Evolutionary conservation across 2,113 vertebrate species (phyloP).

Genomic region (Phyllostomus discolor): DNA sequence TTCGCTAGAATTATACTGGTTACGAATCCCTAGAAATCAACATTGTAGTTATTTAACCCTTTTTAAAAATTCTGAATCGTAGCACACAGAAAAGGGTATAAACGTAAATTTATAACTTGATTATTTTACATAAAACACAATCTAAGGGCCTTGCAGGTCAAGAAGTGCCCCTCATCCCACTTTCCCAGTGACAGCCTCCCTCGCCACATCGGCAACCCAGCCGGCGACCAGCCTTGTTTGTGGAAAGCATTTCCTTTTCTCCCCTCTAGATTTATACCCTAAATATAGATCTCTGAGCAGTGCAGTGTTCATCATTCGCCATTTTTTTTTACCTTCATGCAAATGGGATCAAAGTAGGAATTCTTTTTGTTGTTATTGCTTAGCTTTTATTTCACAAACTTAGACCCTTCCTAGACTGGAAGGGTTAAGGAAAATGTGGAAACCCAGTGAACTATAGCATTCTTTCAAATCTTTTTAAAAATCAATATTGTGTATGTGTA

Average conservation of each 20-base stretch:
- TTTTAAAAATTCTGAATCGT: neutral
- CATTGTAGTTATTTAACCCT: neutral
- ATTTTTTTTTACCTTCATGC: neutral
- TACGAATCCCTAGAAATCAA: conserved; percentile 1
- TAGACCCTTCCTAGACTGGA: no score
- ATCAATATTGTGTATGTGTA: neutral
- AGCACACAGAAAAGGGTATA: neutral
- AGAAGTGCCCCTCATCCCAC: neutral
- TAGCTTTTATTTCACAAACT: no score
- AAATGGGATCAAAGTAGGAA: neutral
- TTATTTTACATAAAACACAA: neutral
- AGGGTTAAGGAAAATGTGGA: no score
- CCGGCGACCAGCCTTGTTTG: neutral
- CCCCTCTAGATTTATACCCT: neutral
- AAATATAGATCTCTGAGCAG: neutral
- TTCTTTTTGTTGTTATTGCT: neutral
- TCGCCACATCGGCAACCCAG: neutral
- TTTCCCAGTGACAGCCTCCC: neutral
- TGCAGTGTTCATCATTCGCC: neutral
- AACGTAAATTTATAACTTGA: neutral
- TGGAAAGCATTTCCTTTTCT: neutral
- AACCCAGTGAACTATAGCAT: neutral
- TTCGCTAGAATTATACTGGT: neutral
- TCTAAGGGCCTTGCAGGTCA: neutral
- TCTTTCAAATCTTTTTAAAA: neutral